Evolutionary conservation across 2,113 vertebrate species (phyloP).

Genomic region (Nothocercus nigrocapillus): DNA sequence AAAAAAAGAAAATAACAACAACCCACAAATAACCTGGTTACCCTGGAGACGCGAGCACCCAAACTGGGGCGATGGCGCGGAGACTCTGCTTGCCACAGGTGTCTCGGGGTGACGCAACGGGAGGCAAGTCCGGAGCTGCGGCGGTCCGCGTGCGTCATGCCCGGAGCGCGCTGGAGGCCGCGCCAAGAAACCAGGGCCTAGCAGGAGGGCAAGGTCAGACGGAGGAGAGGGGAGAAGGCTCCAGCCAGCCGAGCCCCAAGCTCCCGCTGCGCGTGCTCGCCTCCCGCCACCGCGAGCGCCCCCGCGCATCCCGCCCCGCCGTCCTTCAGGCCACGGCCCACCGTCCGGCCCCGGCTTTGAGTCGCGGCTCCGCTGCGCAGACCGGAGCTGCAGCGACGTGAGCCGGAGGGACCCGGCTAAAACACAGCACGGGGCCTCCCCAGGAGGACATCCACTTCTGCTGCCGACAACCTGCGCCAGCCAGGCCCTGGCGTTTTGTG

Average conservation of each 20-base stretch:
- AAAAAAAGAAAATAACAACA: slow-evolving; percentile 22
- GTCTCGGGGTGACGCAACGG: background rate
- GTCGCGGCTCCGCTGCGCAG: too few relatives aligned
- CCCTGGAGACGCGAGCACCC: slow-evolving; percentile 42
- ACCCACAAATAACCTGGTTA: slow-evolving; percentile 45
- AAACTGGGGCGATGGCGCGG: background rate
- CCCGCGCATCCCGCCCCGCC: background rate
- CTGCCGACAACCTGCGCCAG: too few relatives aligned
- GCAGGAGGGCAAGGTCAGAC: background rate
- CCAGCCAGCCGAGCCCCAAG: background rate
- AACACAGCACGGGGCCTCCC: too few relatives aligned
- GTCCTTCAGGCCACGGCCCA: background rate
- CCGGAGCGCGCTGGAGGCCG: background rate
- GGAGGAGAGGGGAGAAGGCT: background rate
- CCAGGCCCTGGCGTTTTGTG: background rate
- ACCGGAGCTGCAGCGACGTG: too few relatives aligned
- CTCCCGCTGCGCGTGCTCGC: background rate
- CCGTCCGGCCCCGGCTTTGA: too few relatives aligned
- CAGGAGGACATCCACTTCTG: too few relatives aligned
- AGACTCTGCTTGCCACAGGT: background rate
- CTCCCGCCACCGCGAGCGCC: background rate
- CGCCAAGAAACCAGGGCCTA: background rate
- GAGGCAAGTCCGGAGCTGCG: slow-evolving; percentile 26
- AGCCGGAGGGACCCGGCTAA: too few relatives aligned
- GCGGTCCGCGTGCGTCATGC: background rate